Evolutionary conservation across 1,140 invertebrate species (phyloP).

Genomic region (Apis cerana): DNA sequence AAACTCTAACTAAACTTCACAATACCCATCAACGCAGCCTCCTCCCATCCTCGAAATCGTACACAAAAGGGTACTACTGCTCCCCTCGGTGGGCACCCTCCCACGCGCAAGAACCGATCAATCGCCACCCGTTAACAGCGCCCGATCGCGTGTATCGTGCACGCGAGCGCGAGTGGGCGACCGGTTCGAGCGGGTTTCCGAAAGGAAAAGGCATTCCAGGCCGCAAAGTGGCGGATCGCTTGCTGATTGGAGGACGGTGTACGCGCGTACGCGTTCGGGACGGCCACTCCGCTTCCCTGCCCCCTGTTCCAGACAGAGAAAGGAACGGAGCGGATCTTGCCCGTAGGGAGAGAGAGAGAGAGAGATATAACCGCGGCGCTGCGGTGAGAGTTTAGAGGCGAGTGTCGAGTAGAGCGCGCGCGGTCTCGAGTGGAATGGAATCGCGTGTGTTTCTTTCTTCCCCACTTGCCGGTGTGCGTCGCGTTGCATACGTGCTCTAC

Average conservation of each 20-base stretch:
- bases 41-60: too few species aligned
- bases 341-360: background rate
- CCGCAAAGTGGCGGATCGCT: constrained; percentile 55
- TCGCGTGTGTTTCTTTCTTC: constrained; percentile 55
- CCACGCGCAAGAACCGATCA: constrained; percentile 14
- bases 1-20: too few species aligned
- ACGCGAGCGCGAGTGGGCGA: constrained; percentile 24
- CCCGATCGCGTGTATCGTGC: constrained; percentile 21
- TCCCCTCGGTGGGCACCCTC: background rate
- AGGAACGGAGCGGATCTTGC: constrained; percentile 16
- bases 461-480: constrained; percentile 29
- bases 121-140: constrained; percentile 40
- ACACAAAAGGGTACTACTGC: too few species aligned
- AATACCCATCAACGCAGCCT: too few species aligned
- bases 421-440: constrained; percentile 65
- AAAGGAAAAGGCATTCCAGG: constrained; percentile 70
- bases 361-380: constrained; percentile 27
- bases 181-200: constrained; percentile 61
- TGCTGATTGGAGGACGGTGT: constrained; percentile 58
- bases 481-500: constrained; percentile 60
- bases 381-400: constrained; percentile 68
- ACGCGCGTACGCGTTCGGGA: constrained; percentile 30
- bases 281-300: background rate
- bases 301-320: constrained; percentile 13
- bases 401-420: constrained; percentile 46